Evolutionary conservation across 2,113 vertebrate genomes (phyloP).

Genomic region (Heliornis fulica): DNA sequence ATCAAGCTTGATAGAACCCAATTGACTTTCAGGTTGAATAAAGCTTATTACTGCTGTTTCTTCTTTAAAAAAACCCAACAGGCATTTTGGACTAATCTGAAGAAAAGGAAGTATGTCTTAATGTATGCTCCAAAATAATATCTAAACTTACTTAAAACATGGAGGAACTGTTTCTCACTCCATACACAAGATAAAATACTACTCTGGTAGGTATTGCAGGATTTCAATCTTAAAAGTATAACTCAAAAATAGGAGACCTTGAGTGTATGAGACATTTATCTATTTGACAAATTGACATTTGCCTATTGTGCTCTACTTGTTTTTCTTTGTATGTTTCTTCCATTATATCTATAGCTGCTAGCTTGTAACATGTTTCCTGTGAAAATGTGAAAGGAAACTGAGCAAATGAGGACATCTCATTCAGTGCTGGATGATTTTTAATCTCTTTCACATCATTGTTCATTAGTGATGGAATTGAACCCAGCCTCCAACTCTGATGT

Average conservation of each 20-base stretch:
- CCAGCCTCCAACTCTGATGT: neutral
- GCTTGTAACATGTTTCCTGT: neutral
- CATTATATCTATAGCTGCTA: neutral
- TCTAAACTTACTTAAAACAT: neutral
- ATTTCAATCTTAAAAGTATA: neutral
- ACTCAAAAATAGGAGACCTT: neutral
- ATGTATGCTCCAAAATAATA: neutral
- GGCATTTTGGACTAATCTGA: neutral
- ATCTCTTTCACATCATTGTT: neutral
- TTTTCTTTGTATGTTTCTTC: neutral
- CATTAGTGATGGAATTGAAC: neutral
- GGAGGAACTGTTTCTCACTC: neutral
- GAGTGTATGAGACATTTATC: too few species aligned
- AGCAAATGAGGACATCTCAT: neutral
- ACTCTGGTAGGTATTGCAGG: neutral
- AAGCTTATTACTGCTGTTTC: neutral
- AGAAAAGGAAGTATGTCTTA: neutral
- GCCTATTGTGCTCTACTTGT: neutral
- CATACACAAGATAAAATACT: neutral
- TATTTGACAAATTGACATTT: too few species aligned
- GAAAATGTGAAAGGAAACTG: neutral
- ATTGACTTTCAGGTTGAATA: neutral
- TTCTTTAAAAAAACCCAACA: neutral
- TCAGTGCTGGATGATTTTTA: neutral
- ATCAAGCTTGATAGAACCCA: neutral